These are phyloP conservation scores for Melanerpes formicivorus DNA, from an alignment of 2,113 vertebrate species.

Conservation along the genomic window DNA sequence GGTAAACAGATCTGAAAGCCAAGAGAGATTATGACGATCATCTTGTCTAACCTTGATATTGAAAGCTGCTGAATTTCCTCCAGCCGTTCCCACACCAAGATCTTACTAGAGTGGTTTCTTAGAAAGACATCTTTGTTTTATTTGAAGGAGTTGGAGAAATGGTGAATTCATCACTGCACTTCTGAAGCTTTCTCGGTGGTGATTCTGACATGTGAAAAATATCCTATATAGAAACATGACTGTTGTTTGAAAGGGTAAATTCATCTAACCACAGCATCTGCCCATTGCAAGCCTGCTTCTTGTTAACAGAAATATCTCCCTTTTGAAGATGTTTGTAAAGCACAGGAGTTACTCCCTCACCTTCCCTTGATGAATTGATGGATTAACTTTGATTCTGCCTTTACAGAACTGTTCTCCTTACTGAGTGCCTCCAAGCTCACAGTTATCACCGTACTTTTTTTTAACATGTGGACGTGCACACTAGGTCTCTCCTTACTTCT, in stretches of 20 bases:
- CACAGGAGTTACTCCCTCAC: not conserved
- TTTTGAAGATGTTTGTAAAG: slow-evolving; percentile 6
- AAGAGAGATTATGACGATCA: not conserved
- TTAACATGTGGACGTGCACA: not conserved
- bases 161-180: not conserved
- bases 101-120: not conserved
- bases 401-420: not conserved
- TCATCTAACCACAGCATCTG: not conserved
- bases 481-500: not conserved
- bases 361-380: not conserved
- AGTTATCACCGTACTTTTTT: not conserved
- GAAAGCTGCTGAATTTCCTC: slow-evolving; percentile 17
- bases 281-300: not conserved
- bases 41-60: slow-evolving; percentile 27
- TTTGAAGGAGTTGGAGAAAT: not conserved
- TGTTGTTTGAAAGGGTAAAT: slow-evolving; percentile 20
- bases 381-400: slow-evolving; percentile 1
- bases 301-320: slow-evolving; percentile 8
- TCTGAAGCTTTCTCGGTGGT: not conserved
- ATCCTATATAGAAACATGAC: not conserved
- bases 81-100: not conserved
- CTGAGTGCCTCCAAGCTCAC: not conserved
- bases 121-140: not conserved
- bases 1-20: slow-evolving; percentile 53
- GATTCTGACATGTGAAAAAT: not conserved